phyloP scores from a whole-genome alignment of 2,888 invertebrate genomes.

The Rhagonycha fulva region DNA sequence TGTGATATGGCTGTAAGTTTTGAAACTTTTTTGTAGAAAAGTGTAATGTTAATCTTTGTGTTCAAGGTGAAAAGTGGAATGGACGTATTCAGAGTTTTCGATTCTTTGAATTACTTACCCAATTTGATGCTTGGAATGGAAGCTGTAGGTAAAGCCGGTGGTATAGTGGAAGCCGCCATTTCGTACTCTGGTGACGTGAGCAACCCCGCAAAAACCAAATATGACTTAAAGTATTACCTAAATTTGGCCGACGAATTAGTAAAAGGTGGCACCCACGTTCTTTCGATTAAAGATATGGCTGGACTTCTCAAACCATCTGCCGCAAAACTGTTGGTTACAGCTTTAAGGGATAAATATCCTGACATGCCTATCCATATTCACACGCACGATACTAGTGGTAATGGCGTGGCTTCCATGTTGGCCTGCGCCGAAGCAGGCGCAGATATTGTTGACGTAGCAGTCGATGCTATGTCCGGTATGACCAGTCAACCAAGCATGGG shows the following conservation, averaged over 20 bases:
- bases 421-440: conserved; percentile 92
- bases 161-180: conserved; percentile 96
- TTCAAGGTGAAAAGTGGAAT: conserved; percentile 85
- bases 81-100: conserved; percentile 99
- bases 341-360: conserved; percentile 91
- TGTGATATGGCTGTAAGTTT: conserved; percentile 86
- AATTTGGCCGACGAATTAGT: conserved; percentile 93
- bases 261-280: conserved; percentile 92
- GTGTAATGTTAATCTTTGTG: background rate
- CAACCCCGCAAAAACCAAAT: conserved; percentile 87
- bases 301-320: conserved; percentile 92
- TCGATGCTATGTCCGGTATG: conserved; percentile 98
- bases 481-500: conserved; percentile 99
- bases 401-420: conserved; percentile 93
- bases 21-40: background rate
- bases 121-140: conserved; percentile 96
- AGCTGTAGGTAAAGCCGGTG: conserved; percentile 95
- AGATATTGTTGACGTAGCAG: conserved; percentile 96
- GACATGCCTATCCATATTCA: conserved; percentile 97
- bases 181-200: conserved; percentile 98
- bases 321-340: conserved; percentile 80
- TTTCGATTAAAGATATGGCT: conserved; percentile 98
- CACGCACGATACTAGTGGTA: conserved; percentile 98
- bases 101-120: conserved; percentile 96
- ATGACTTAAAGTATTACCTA: conserved; percentile 92